These are phyloP conservation scores for Sinhomidia bicolor DNA, from an alignment of 2,888 invertebrate genomes.

Conservation along the genomic window DNA sequence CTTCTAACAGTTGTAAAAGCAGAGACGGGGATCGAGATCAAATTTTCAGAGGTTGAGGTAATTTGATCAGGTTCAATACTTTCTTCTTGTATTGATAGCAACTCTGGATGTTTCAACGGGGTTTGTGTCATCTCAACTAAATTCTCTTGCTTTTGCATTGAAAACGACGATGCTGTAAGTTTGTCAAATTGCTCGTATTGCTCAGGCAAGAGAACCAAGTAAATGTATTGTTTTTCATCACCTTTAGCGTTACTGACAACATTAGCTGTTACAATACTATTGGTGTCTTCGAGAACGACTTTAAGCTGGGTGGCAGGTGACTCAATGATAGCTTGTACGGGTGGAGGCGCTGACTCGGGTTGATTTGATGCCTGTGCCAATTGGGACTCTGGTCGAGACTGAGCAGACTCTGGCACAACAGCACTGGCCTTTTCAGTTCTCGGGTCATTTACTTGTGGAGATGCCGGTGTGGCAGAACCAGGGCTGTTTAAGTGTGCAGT, in stretches of 20 bases:
- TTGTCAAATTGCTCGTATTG: constrained; percentile 32
- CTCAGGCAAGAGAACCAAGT: constrained; percentile 34
- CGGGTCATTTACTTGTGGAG: neutral
- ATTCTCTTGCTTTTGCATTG: neutral
- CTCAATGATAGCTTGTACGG: neutral
- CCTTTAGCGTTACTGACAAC: neutral
- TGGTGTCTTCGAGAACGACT: constrained; percentile 3
- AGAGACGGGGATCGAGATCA: neutral
- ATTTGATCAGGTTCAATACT: neutral
- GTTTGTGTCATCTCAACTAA: neutral
- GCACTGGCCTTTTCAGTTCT: neutral
- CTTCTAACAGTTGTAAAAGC: neutral
- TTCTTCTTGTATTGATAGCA: neutral
- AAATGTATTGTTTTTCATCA: constrained; percentile 45
- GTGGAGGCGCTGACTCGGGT: neutral
- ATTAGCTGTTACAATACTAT: constrained; percentile 8
- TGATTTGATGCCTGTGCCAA: neutral
- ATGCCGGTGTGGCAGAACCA: neutral
- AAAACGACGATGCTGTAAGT: neutral
- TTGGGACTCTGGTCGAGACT: neutral
- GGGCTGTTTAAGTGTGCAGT: neutral
- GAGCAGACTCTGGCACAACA: neutral
- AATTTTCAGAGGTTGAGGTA: neutral
- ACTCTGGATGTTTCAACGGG: neutral
- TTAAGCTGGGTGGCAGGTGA: neutral